Evolutionary conservation across 2,797 vertebrate species (phyloP).

Genomic region (Myripristis murdjan): DNA sequence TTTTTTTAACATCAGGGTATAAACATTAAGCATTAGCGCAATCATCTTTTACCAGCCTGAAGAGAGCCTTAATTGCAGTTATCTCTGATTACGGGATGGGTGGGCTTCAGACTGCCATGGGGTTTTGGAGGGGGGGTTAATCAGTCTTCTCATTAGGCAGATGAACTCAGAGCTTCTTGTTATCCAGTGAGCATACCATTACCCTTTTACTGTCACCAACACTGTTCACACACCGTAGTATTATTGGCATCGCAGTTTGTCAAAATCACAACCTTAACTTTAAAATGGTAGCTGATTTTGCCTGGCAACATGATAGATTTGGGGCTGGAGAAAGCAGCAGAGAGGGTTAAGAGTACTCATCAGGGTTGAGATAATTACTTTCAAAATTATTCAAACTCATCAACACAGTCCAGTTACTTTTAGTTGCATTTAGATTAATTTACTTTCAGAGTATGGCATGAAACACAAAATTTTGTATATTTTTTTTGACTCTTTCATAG

Average conservation of each 20-base stretch:
- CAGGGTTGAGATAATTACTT: too few relatives aligned
- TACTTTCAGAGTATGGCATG: too few relatives aligned
- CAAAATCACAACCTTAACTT: neutral
- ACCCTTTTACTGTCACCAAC: conserved; percentile 25
- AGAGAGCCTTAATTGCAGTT: conserved; percentile 44
- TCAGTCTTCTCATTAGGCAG: conserved; percentile 53
- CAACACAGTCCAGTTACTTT: too few relatives aligned
- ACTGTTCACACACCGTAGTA: neutral
- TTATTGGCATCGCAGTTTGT: neutral
- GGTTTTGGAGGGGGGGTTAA: conserved; percentile 40
- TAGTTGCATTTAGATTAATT: too few relatives aligned
- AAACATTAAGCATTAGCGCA: conserved; percentile 27
- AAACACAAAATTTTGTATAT: too few relatives aligned
- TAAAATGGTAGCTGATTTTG: neutral
- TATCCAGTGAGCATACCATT: conserved; percentile 20
- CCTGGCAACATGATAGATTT: neutral
- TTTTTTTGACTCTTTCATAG: too few relatives aligned
- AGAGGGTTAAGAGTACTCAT: neutral
- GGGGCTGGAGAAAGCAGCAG: too few relatives aligned
- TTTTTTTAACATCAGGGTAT: conserved; percentile 18
- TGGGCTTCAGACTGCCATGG: conserved; percentile 17
- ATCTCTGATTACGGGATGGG: conserved; percentile 55
- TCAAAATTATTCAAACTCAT: too few relatives aligned
- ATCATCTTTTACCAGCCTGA: conserved; percentile 24
- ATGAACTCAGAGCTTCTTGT: conserved; percentile 41